Evolutionary conservation across 1,140 invertebrate species (phyloP).

Genomic region (Drosophila melanogaster): DNA sequence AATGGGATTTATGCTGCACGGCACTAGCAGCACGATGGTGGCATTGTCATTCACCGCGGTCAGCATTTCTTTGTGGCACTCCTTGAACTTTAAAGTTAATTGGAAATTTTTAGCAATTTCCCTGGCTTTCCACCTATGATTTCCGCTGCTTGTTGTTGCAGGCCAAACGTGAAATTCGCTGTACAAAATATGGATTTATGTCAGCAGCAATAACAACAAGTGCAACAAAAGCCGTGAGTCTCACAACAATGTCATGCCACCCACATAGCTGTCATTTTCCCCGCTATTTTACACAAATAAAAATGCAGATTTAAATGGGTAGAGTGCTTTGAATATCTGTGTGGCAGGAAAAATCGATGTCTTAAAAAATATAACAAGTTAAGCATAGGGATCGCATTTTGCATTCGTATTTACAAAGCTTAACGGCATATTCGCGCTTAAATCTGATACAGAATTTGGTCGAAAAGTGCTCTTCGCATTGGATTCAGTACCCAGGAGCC

Average conservation of each 20-base stretch:
- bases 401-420: too few relatives aligned
- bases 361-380: too few relatives aligned
- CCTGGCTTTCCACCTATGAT: constrained; percentile 48
- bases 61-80: constrained; percentile 1
- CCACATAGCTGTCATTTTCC: constrained; percentile 57
- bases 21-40: constrained; percentile 5
- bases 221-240: constrained; percentile 21
- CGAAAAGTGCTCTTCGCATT: too few relatives aligned
- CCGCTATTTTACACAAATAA: constrained; percentile 31
- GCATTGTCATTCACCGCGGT: constrained; percentile 27
- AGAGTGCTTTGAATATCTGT: neutral
- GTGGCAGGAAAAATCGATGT: neutral
- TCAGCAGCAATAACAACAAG: constrained; percentile 45
- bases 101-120: constrained; percentile 79
- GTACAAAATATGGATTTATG: constrained; percentile 80
- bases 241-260: constrained; percentile 47
- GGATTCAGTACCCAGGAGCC: too few relatives aligned
- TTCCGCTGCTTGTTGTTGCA: constrained; percentile 18
- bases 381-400: too few relatives aligned
- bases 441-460: too few relatives aligned
- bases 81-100: constrained; percentile 73
- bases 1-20: constrained; percentile 69
- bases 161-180: constrained; percentile 76
- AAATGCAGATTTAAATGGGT: neutral
- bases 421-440: too few relatives aligned